phyloP scores from a whole-genome alignment of 2,888 invertebrate genomes.

The Alloscopus bannaensis region DNA sequence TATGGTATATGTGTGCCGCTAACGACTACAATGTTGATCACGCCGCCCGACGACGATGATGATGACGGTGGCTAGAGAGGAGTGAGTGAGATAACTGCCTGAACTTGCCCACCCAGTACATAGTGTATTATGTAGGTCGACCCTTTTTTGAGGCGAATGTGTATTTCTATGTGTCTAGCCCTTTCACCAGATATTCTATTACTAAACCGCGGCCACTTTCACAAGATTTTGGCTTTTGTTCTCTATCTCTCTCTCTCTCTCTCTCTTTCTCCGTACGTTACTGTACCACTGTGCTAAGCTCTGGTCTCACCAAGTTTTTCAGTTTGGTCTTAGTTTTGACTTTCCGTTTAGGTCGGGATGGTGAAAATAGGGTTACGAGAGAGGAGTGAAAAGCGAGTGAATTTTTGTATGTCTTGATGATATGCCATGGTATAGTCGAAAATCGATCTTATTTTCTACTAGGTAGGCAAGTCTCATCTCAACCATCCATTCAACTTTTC shows the following conservation, averaged over 20 bases:
- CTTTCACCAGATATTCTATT: slow-evolving; percentile 31
- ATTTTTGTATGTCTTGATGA: neutral
- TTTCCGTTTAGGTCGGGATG: neutral
- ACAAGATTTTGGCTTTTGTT: slow-evolving; percentile 45
- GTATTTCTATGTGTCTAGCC: no score
- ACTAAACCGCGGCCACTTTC: slow-evolving; percentile 45
- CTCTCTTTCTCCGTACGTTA: neutral
- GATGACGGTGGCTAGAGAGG: slow-evolving; percentile 24
- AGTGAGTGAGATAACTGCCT: slow-evolving; percentile 41
- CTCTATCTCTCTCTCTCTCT: slow-evolving; percentile 15
- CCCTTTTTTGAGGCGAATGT: slow-evolving; percentile 1
- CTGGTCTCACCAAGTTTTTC: slow-evolving; percentile 13
- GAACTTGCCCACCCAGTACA: slow-evolving; percentile 1
- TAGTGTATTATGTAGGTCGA: slow-evolving; percentile 40
- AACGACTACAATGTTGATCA: slow-evolving; percentile 44
- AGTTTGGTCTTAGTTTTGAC: slow-evolving; percentile 36
- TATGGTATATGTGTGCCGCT: neutral
- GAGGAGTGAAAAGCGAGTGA: slow-evolving; percentile 24
- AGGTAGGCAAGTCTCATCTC: slow-evolving; percentile 52
- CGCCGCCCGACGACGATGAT: slow-evolving; percentile 34
- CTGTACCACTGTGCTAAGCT: neutral
- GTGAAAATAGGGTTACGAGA: slow-evolving; percentile 15
- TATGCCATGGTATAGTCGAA: slow-evolving; percentile 17
- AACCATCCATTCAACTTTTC: slow-evolving; percentile 53
- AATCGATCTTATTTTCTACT: slow-evolving; percentile 45